These are phyloP conservation scores for Horisme vitalbata DNA, from an alignment of 2,888 invertebrate species.

Conservation along the genomic window DNA sequence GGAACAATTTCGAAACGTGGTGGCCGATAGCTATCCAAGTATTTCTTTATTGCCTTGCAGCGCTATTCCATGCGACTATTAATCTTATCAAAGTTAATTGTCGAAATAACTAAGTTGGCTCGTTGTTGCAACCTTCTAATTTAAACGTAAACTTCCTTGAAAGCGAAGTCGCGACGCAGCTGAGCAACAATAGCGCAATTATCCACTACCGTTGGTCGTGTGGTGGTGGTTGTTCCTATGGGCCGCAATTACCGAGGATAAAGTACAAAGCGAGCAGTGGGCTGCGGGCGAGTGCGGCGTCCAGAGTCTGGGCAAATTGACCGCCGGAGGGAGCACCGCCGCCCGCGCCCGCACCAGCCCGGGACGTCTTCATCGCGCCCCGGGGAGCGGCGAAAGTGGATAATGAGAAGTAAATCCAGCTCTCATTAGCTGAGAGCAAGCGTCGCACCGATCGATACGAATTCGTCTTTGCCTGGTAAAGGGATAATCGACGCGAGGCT, in stretches of 20 bases:
- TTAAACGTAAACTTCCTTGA: constrained; percentile 60
- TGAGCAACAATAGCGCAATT: constrained; percentile 75
- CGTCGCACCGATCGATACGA: constrained; percentile 74
- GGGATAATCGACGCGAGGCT: constrained; percentile 74
- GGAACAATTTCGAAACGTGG: constrained; percentile 20
- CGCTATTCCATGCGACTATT: constrained; percentile 54
- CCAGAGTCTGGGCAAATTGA: constrained; percentile 67
- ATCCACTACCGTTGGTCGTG: constrained; percentile 70
- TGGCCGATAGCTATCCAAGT: constrained; percentile 42
- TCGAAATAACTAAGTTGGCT: constrained; percentile 63
- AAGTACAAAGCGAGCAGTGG: constrained; percentile 70
- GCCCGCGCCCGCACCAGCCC: constrained; percentile 44
- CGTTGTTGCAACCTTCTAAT: constrained; percentile 63
- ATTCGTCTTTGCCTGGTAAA: constrained; percentile 75
- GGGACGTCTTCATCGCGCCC: constrained; percentile 75
- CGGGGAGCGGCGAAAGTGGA: constrained; percentile 74
- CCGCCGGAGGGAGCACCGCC: constrained; percentile 56
- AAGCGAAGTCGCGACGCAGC: constrained; percentile 56
- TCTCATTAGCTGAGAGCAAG: constrained; percentile 76
- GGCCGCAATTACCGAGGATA: constrained; percentile 74
- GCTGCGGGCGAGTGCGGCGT: constrained; percentile 49
- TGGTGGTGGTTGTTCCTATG: constrained; percentile 59
- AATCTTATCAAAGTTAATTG: constrained; percentile 70
- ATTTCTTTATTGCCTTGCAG: constrained; percentile 47
- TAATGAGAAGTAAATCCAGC: constrained; percentile 78